These are phyloP conservation scores for Megamerina dolium DNA, from an alignment of 2,888 invertebrate species.

Conservation along the genomic window DNA sequence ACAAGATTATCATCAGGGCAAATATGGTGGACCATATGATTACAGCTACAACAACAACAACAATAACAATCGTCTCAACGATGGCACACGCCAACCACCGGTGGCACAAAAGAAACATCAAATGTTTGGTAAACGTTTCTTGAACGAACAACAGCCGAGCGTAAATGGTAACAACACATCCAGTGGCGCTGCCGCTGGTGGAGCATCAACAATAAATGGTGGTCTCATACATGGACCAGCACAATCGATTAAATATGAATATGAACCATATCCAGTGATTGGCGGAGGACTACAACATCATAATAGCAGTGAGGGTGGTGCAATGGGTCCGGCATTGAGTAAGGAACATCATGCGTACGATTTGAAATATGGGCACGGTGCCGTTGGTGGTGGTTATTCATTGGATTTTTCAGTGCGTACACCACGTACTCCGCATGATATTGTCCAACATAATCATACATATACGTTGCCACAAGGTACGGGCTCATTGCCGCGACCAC, in stretches of 20 bases:
- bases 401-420: conserved; percentile 57
- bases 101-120: conserved; percentile 88
- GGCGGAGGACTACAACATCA: conserved; percentile 32
- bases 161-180: conserved; percentile 10
- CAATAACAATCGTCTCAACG: conserved; percentile 46
- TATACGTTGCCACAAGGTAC: conserved; percentile 73
- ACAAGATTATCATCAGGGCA: conserved; percentile 64
- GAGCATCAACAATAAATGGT: conserved; percentile 3
- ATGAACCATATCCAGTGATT: conserved; percentile 47
- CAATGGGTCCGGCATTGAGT: conserved; percentile 38
- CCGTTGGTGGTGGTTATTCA: conserved; percentile 42
- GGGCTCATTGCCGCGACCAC: conserved; percentile 58
- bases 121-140: conserved; percentile 83
- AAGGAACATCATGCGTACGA: conserved; percentile 40
- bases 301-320: conserved; percentile 35
- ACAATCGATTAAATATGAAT: conserved; percentile 56
- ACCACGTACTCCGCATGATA: conserved; percentile 55
- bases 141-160: conserved; percentile 56
- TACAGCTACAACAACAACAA: conserved; percentile 59
- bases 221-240: conserved; percentile 21
- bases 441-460: conserved; percentile 80
- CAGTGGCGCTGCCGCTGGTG: conserved; percentile 2
- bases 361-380: conserved; percentile 26
- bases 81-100: conserved; percentile 55
- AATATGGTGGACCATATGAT: conserved; percentile 58